Percentiles rank a stretch among this genome's conserved stretches.
phyloP scores from a whole-genome alignment of 2,797 vertebrate genomes.

The Galaxias olidus region DNA sequence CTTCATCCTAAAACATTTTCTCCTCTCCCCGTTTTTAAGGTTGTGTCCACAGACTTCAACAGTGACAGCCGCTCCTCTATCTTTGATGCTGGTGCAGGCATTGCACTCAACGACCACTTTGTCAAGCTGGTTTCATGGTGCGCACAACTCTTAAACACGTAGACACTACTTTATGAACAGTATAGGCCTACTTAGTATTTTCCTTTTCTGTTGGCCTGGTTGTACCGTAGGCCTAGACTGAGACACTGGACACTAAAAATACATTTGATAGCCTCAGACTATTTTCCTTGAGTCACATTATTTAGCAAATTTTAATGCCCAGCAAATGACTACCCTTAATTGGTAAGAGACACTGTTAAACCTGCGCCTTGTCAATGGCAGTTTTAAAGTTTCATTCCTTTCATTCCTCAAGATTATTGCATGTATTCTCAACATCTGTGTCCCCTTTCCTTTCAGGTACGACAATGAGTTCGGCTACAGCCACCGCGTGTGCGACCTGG shows the following conservation, averaged over 20 bases:
- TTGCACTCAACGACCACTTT: slow-evolving; percentile 85
- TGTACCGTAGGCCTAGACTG: too few relatives aligned
- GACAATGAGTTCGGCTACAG: slow-evolving; percentile 89
- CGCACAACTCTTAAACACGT: slow-evolving; percentile 13
- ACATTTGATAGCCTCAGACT: too few relatives aligned
- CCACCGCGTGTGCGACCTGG: slow-evolving; percentile 84
- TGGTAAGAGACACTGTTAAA: too few relatives aligned
- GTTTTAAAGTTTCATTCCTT: too few relatives aligned
- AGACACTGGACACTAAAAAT: too few relatives aligned
- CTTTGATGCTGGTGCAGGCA: slow-evolving; percentile 85
- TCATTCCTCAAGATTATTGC: too few relatives aligned
- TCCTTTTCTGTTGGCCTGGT: too few relatives aligned
- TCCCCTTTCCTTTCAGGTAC: slow-evolving; percentile 69
- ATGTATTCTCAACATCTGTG: background rate
- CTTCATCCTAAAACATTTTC: background rate
- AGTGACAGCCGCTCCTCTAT: slow-evolving; percentile 81
- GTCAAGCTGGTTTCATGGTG: slow-evolving; percentile 89
- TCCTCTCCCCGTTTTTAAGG: slow-evolving; percentile 57
- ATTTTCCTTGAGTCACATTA: too few relatives aligned
- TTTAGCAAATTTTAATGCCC: too few relatives aligned
- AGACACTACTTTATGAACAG: background rate
- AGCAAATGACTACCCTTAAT: too few relatives aligned
- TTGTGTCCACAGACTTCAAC: slow-evolving; percentile 87
- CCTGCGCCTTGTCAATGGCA: background rate
- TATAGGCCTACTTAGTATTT: too few relatives aligned